Base-by-base conservation (phyloP, 2,797 vertebrate species). In the Sparus aurata region DNA sequence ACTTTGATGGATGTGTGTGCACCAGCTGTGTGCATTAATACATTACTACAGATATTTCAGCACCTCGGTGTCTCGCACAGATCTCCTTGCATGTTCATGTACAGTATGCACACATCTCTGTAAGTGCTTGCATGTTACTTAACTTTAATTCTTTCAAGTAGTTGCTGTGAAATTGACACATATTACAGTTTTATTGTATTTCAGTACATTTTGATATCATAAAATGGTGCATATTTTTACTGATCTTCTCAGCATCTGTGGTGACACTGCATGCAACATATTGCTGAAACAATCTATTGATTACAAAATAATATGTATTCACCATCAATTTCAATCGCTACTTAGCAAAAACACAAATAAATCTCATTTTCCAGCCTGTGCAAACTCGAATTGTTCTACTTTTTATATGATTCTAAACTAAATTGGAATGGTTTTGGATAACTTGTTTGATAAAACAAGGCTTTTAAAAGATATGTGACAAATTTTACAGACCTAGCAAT, bases 91-190 rank as follows among this genome's bases (percentile, higher is more conserved):
- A 10, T 59, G 20, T 50, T 34, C 45, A n/a, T 63, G 55, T 25
- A 18, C 38, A 38, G 2, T 38, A 38, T n/a, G 46, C 30, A 47
- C 23, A 17, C 13, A 15, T 55, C 23, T 22, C 27, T 55, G 23
- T 34, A 4, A 70, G 84, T 69, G 34, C 67, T 67, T 70, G 69
- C 73, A 83, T 73, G 75, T 88, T 63, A 55, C 27, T 38, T 53
- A 13, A 45, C 20, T 12, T 49, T 30, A 41, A 69, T 65, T 18
- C 3, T 49, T 34, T 27, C n/a, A 20, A 30, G n/a, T 1, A 17
- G 23, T 49, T 20, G 54, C 9, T 27, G 2, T 16, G 3, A 59
- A 54, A 34, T 2, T 22, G 46, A 38, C 16, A 49, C 41, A 53
- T 18, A 34, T 23, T 20, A 47, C 22, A 20, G 38, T 38, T 38